Base-by-base conservation (phyloP, 2,797 vertebrate species). In the Ctenochaetus hawaiiensis region DNA sequence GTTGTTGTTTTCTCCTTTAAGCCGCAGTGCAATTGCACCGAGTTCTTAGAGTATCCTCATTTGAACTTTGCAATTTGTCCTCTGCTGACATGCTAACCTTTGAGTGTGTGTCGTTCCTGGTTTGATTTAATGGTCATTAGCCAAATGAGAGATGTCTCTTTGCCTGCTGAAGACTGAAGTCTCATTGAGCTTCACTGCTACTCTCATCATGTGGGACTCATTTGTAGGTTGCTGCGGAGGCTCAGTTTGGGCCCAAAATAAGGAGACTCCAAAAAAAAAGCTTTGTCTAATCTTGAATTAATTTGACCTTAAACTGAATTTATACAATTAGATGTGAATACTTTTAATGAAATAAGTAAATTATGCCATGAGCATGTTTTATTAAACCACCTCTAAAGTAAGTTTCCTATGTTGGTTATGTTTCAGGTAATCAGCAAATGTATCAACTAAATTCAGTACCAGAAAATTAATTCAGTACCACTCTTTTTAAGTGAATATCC, bases 1-100 rank as follows among this genome's bases (percentile, higher is more conserved):
- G 47, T 61, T 47, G 20, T 83, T 82, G 68, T 84, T 81, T 80
- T 82, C 69, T 61, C 44, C 72, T 72, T 81, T 43, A 67, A 75
- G 70, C 73, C 12, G 67, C 84, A 80, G 69, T 90, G 75, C 34
- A 72, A 70, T 87, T 53, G 26, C 56, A 75, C 66, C 67, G 22
- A 60, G 37, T 75, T 80, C 47, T 75, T 41, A 60, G 45, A 66
- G 16, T 81, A 58, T 60, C 26, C 66, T 81, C 60, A 48, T 87
- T 73, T 67, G 41, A 57, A 72, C 22, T 63, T 45, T 56, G 59
- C 51, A 65, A 26, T 87, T 79, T 82, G 43, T 77, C 80, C 53
- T 61, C 60, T 67, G 76, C 75, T 77, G 51, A 53, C 41, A 9
- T 48, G 54, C 48, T 45, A 0, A 45, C 64, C 51, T 70, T 65